Evolutionary conservation across 1,140 invertebrate species (phyloP).

Genomic region (Drosophila ironensis): DNA sequence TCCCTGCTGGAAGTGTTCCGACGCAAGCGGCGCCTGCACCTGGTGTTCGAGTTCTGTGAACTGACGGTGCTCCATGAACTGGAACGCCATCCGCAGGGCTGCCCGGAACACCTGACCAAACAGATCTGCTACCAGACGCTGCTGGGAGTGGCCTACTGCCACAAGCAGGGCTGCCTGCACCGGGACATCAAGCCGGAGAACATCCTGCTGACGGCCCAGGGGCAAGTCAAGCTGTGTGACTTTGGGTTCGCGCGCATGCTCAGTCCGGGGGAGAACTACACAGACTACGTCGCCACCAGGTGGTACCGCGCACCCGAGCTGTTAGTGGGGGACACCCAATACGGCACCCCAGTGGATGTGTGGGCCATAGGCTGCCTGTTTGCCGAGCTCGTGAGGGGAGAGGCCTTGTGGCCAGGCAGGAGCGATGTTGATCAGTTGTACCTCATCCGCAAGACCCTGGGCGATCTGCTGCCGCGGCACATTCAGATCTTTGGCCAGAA

Average conservation of each 20-base stretch:
- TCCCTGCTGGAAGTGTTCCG: slow-evolving; percentile 99
- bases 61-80: slow-evolving; percentile 97
- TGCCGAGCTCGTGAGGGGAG: slow-evolving; percentile 97
- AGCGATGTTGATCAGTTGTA: slow-evolving; percentile 99
- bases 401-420: slow-evolving; percentile 98
- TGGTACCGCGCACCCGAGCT: slow-evolving; percentile 99
- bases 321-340: slow-evolving; percentile 98
- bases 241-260: slow-evolving; percentile 99
- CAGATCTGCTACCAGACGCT: slow-evolving; percentile 98
- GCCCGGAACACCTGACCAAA: slow-evolving; percentile 93
- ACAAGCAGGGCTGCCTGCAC: slow-evolving; percentile 97
- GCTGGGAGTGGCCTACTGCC: slow-evolving; percentile 97
- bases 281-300: slow-evolving; percentile 99
- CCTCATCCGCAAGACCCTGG: slow-evolving; percentile 94
- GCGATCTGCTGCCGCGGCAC: slow-evolving; percentile 95
- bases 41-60: slow-evolving; percentile 99
- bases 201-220: slow-evolving; percentile 96
- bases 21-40: slow-evolving; percentile 96
- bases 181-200: slow-evolving; percentile 99
- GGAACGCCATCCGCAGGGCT: slow-evolving; percentile 94
- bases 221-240: slow-evolving; percentile 98
- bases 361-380: slow-evolving; percentile 91
- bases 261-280: slow-evolving; percentile 98
- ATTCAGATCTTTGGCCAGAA: slow-evolving; percentile 97
- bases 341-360: slow-evolving; percentile 98